These are phyloP conservation scores for Orius laevigatus DNA, from an alignment of 1,140 invertebrate species.

Conservation along the genomic window DNA sequence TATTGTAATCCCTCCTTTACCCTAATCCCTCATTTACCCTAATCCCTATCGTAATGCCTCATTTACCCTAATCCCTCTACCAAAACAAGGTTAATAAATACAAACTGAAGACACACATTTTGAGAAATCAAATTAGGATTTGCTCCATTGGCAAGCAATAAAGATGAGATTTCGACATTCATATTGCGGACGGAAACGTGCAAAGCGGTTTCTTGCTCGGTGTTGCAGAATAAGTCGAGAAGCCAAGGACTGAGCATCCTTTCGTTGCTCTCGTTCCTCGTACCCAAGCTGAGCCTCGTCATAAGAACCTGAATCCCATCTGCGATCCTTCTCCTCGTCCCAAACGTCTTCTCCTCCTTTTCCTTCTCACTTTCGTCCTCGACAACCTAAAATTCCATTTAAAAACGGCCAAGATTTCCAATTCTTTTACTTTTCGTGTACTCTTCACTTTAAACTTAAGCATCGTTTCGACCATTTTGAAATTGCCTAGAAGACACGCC, in stretches of 20 bases:
- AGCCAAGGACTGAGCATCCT: conserved; percentile 47
- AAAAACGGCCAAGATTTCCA: neutral
- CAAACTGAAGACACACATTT: conserved; percentile 1
- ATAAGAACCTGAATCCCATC: conserved; percentile 76
- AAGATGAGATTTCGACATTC: conserved; percentile 53
- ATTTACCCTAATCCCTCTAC: too few species aligned
- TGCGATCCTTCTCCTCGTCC: conserved; percentile 58
- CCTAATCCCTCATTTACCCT: too few species aligned
- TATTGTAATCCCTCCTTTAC: too few species aligned
- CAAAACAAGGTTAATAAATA: neutral
- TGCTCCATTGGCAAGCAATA: conserved; percentile 55
- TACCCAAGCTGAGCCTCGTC: conserved; percentile 52
- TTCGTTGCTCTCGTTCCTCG: conserved; percentile 30
- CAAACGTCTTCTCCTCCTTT: conserved; percentile 27
- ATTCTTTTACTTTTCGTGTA: conserved; percentile 29
- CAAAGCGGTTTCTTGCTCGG: conserved; percentile 56
- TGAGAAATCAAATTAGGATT: conserved; percentile 41
- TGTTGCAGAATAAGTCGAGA: conserved; percentile 60
- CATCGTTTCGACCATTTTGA: conserved; percentile 59
- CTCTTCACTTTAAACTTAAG: conserved; percentile 56
- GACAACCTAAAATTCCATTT: neutral
- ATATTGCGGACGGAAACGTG: conserved; percentile 61
- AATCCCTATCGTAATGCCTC: too few species aligned
- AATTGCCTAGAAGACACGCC: conserved; percentile 67
- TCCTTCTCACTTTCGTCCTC: conserved; percentile 14